Evolutionary conservation across 2,113 vertebrate genomes (phyloP).

Genomic region (Corythoichthys intestinalis): DNA sequence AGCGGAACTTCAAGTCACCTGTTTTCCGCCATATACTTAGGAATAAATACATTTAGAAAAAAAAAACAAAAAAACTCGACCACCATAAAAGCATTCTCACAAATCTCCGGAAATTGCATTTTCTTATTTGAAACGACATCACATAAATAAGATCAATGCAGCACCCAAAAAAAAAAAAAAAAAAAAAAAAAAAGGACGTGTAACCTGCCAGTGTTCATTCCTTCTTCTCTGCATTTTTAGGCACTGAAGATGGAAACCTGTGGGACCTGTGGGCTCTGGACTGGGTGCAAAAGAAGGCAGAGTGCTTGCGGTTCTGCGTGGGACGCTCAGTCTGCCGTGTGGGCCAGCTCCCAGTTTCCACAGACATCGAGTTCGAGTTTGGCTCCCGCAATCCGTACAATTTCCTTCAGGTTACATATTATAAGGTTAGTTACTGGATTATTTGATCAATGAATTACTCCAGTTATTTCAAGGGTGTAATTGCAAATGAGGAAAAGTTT

Average conservation of each 20-base stretch:
- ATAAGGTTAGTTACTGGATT: slow-evolving; percentile 73
- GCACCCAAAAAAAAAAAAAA: background rate
- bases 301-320: slow-evolving; percentile 83
- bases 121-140: too few species aligned
- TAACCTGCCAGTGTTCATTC: background rate
- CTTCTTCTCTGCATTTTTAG: slow-evolving; percentile 25
- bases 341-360: slow-evolving; percentile 77
- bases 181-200: background rate
- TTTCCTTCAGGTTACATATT: slow-evolving; percentile 91
- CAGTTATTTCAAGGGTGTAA: too few species aligned
- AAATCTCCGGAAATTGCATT: too few species aligned
- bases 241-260: slow-evolving; percentile 30
- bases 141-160: too few species aligned
- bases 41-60: too few species aligned
- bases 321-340: slow-evolving; percentile 61
- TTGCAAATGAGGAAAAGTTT: too few species aligned
- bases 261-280: slow-evolving; percentile 78
- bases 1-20: too few species aligned
- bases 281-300: slow-evolving; percentile 77
- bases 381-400: slow-evolving; percentile 86
- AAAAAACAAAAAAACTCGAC: too few species aligned
- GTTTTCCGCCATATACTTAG: too few species aligned
- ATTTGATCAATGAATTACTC: background rate
- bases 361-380: slow-evolving; percentile 81
- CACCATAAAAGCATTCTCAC: too few species aligned